Percentiles rank a stretch among this genome's conserved stretches.
Conservation (phyloP, 2,797 vertebrate genomes). For the Takifugu rubripes region DNA sequence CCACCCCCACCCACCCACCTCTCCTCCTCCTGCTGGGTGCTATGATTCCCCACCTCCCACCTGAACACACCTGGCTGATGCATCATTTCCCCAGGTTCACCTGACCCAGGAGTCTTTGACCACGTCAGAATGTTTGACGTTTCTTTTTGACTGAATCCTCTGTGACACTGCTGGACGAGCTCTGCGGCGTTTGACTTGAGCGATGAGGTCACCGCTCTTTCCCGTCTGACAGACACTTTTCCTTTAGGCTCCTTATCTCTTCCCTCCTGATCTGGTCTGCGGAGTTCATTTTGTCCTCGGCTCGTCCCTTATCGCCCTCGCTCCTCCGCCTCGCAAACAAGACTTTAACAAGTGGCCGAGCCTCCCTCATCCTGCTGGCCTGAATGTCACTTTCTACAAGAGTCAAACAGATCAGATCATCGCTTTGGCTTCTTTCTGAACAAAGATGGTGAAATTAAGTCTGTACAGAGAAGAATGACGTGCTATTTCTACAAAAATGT, state of each 20-base stretch:
- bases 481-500: too few species aligned
- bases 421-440: too few species aligned
- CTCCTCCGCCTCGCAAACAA: slow-evolving; percentile 10
- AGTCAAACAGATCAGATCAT: too few species aligned
- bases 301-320: slow-evolving; percentile 19
- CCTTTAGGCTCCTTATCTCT: slow-evolving; percentile 21
- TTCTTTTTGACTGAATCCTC: slow-evolving; percentile 17
- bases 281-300: slow-evolving; percentile 23
- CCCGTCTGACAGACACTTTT: slow-evolving; percentile 15
- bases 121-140: slow-evolving; percentile 26
- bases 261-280: slow-evolving; percentile 25
- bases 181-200: slow-evolving; percentile 11
- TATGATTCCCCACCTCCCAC: background rate
- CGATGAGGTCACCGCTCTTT: slow-evolving; percentile 32
- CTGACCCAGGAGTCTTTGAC: slow-evolving; percentile 10
- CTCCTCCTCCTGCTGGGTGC: background rate
- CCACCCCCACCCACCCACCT: background rate
- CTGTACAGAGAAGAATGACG: too few species aligned
- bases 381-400: background rate
- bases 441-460: too few species aligned
- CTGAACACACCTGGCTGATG: background rate
- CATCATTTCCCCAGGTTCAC: background rate
- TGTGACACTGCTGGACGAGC: slow-evolving; percentile 20
- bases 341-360: slow-evolving; percentile 6
- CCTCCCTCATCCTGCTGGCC: background rate